Base-by-base conservation (phyloP, 1,140 invertebrate species). In the Diplogasteroides magnus region DNA sequence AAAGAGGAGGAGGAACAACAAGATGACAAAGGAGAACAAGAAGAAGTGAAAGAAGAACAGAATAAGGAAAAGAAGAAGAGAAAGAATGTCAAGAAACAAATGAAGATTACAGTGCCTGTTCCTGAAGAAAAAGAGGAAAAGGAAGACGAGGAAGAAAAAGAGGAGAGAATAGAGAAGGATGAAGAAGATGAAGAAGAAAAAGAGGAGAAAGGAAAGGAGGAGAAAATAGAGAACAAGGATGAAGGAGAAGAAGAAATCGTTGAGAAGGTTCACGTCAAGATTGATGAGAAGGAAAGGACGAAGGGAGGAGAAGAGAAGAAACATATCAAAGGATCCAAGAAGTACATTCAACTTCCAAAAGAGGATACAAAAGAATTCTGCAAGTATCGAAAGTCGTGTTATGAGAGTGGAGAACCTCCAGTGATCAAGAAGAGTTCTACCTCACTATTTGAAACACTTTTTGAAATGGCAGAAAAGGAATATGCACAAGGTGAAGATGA, bases 301-400 rank as follows among this genome's bases (percentile, higher is more conserved):
- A 64, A 68, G 57, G 48, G 26, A 32, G 28, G 60, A 60, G 19
- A 63, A 29, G 11, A 48, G 62, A 64, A 32, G 23, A n/a, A 26
- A 15, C 29, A 11, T 23, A 11, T 48, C 23, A 29, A 60, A 29
- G 28, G 59, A 60, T 26, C 23, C 6, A 13, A 29, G 23, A 29
- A 3, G 61, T 6, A 55, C 48, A 71, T 13, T 60, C 28, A 26
- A 56, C 19, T 64, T 32, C 61, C 62, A 55, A 60, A 59, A 60
- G 62, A 31, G 19, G 63, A 64, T 11, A 61, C 57, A n/a, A 62
- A 63, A 6, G 23, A 72, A 2, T 60, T 69, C 26, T 77, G 76
- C 63, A 76, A 77, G 61, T 77, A 77, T 61, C 72, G 76, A 0
- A 77, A 77, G 32, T 61, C 64, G 1, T 77, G 76, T 55, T 77